phyloP scores from a whole-genome alignment of 23 tunicate species.

The Corella eumyota region DNA sequence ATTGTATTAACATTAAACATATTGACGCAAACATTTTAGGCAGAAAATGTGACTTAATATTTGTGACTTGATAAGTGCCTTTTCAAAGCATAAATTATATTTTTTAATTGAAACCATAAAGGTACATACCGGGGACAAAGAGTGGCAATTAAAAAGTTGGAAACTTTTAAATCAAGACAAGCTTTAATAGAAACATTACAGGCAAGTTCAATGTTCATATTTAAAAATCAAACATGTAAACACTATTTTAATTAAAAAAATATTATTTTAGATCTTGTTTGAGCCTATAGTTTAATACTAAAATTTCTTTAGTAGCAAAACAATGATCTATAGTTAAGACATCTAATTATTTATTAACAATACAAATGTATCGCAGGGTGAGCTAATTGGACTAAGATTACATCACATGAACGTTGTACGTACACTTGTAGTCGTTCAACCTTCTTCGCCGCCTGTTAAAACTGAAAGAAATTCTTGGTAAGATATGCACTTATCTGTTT shows the following conservation, averaged over 20 bases:
- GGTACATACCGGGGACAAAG: conserved; percentile 60
- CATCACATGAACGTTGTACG: conserved; percentile 72
- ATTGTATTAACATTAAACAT: neutral
- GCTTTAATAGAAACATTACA: conserved; percentile 55
- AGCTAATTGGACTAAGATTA: conserved; percentile 41
- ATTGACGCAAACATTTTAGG: too few species aligned
- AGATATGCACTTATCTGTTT: too few species aligned
- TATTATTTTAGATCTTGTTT: neutral
- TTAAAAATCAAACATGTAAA: too few species aligned
- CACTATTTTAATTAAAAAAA: neutral
- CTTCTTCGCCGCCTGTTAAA: conserved; percentile 28
- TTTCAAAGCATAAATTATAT: too few species aligned
- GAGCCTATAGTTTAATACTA: neutral
- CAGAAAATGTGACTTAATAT: too few species aligned
- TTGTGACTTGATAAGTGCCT: too few species aligned
- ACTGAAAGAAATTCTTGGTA: conserved; percentile 7
- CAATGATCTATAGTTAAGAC: too few species aligned
- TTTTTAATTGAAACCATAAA: too few species aligned
- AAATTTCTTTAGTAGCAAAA: neutral
- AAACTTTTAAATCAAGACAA: conserved; percentile 35
- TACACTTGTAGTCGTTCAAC: conserved; percentile 54
- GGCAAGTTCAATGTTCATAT: conserved; percentile 4
- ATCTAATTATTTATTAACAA: neutral
- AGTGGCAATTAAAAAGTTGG: conserved; percentile 73
- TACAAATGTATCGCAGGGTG: conserved; percentile 30